These are phyloP conservation scores for Otocyon megalotis DNA, from an alignment of 2,113 vertebrate species.

Conservation along the genomic window DNA sequence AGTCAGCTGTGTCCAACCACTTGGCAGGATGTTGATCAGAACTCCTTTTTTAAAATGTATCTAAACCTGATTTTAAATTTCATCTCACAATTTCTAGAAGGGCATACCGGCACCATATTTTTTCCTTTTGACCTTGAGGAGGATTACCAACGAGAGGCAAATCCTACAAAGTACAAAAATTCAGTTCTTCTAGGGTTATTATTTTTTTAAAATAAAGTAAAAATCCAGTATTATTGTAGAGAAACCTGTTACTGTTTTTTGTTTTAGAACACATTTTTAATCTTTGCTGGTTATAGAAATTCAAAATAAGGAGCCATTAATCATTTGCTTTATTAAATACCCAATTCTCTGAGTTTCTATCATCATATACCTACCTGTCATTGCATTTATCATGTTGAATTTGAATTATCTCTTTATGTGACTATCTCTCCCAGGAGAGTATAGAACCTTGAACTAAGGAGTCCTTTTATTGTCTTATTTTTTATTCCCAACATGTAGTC, in stretches of 20 bases:
- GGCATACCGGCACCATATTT: not conserved
- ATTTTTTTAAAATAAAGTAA: not conserved
- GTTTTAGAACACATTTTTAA: not conserved
- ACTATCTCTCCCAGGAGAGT: not conserved
- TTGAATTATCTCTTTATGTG: not conserved
- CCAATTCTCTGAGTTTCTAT: not conserved
- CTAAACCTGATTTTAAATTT: not conserved
- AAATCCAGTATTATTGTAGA: not conserved
- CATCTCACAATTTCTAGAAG: conserved; percentile 32
- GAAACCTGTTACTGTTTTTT: not conserved
- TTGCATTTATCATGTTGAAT: not conserved
- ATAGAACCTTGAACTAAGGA: not conserved
- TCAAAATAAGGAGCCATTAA: not conserved
- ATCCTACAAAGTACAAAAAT: not conserved
- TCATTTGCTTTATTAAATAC: not conserved
- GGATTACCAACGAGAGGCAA: not conserved
- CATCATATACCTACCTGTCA: not conserved
- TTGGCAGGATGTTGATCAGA: not conserved
- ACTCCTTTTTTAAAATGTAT: not conserved
- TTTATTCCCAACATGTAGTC: not conserved
- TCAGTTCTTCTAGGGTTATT: not conserved
- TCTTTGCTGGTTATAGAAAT: not conserved
- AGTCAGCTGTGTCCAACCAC: not conserved
- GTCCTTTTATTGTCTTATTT: not conserved
- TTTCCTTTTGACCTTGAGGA: conserved; percentile 19